phyloP scores from a whole-genome alignment of 2,888 invertebrate genomes.

The Phoenoteleia sp. region DNA sequence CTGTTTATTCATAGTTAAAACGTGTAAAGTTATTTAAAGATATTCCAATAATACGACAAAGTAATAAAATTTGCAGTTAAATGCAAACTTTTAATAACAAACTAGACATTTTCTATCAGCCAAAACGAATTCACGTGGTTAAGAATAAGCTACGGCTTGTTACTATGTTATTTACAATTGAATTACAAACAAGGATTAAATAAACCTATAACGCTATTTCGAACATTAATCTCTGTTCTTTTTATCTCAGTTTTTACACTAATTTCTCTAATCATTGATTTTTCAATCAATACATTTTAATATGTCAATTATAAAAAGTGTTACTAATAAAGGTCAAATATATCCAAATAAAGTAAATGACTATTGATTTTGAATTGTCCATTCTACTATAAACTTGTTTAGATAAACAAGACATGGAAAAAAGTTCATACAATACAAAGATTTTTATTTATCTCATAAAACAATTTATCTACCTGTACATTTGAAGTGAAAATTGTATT shows the following conservation, averaged over 20 bases:
- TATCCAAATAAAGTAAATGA: conserved; percentile 39
- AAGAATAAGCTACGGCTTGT: conserved; percentile 6
- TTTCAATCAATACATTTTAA: conserved; percentile 53
- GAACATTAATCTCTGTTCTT: neutral
- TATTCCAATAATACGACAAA: neutral
- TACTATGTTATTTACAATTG: conserved; percentile 13
- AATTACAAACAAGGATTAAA: neutral
- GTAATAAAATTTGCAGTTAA: neutral
- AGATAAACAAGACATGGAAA: too few relatives aligned
- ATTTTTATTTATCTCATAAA: too few relatives aligned
- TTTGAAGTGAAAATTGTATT: too few relatives aligned
- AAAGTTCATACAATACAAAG: too few relatives aligned
- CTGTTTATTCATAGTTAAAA: neutral
- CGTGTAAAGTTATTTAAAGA: conserved; percentile 21
- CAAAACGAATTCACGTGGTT: neutral
- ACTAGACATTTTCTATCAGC: neutral
- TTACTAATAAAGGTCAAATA: conserved; percentile 50
- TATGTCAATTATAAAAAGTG: conserved; percentile 45
- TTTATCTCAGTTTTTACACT: neutral
- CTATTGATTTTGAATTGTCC: conserved; percentile 45
- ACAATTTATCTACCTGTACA: too few relatives aligned
- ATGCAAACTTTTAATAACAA: neutral
- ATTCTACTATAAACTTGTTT: conserved; percentile 11
- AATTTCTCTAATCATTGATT: conserved; percentile 44
- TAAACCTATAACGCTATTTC: neutral